phyloP scores from a whole-genome alignment of 92 coral and sea anemone genomes.

The Siderastrea siderea region DNA sequence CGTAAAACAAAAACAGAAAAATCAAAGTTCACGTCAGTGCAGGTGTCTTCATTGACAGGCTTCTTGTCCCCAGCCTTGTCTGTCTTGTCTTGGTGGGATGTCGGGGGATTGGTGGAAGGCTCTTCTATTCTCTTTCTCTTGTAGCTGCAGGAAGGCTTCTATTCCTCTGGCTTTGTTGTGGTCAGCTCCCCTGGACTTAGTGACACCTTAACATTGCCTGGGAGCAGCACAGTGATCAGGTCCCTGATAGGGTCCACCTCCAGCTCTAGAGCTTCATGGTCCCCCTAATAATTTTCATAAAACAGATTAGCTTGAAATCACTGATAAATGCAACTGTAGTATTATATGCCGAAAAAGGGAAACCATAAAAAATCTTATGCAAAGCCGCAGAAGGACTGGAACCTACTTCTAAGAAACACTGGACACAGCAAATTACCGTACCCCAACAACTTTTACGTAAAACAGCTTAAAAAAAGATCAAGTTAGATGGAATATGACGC shows the following conservation, averaged over 20 bases:
- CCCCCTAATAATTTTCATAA: neutral
- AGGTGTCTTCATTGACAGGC: neutral
- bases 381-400: neutral
- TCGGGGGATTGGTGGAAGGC: neutral
- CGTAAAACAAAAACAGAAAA: neutral
- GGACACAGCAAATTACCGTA: neutral
- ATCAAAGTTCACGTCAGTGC: constrained; percentile 1
- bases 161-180: neutral
- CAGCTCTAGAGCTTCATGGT: neutral
- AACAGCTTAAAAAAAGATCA: neutral
- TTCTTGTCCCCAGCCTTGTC: neutral
- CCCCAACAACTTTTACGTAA: neutral
- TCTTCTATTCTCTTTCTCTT: neutral
- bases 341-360: neutral
- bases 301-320: neutral
- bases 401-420: neutral
- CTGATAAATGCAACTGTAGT: neutral
- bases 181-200: neutral
- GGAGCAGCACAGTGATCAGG: neutral
- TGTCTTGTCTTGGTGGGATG: neutral
- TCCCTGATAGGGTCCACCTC: neutral
- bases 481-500: neutral
- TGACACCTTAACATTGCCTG: neutral
- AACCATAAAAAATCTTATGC: neutral
- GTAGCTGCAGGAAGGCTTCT: constrained; percentile 9